Percentiles rank a stretch among this genome's conserved stretches.
Evolutionary conservation across 2,888 invertebrate genomes (phyloP).

Genomic region (Pristionchus exspectatus): DNA sequence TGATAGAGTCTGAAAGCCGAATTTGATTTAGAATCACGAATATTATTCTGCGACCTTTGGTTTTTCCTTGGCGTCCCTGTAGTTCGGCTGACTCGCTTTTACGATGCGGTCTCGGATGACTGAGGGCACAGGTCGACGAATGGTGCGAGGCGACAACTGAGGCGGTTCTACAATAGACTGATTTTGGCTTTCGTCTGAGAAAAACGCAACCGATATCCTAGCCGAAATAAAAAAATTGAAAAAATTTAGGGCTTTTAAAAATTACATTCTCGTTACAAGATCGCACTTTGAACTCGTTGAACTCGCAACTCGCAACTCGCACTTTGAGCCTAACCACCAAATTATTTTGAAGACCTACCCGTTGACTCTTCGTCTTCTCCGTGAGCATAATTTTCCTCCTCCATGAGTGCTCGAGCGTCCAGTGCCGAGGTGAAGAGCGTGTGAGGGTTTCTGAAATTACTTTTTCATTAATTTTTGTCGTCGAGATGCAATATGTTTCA

Average conservation of each 20-base stretch:
- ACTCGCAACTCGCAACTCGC: too few species aligned
- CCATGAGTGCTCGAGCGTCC: neutral
- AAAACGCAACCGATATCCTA: too few species aligned
- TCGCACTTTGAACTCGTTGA: too few species aligned
- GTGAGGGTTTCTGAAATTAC: neutral
- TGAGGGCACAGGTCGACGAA: slow-evolving; percentile 37
- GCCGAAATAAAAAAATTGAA: too few species aligned
- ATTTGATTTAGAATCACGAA: neutral
- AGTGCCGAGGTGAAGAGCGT: slow-evolving; percentile 6
- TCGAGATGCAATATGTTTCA: neutral
- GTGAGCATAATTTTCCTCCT: neutral
- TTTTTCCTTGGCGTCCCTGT: slow-evolving; percentile 25
- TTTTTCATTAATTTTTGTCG: too few species aligned
- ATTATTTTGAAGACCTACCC: neutral
- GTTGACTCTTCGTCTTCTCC: neutral
- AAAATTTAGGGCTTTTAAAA: too few species aligned
- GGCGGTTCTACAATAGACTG: neutral
- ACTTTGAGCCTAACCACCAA: too few species aligned
- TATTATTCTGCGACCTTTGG: neutral
- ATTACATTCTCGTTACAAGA: too few species aligned
- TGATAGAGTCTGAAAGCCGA: neutral
- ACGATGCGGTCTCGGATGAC: slow-evolving; percentile 41
- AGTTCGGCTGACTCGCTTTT: slow-evolving; percentile 14
- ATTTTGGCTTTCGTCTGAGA: too few species aligned
- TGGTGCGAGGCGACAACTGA: neutral